These are phyloP conservation scores for Oscheius sp. DNA, from an alignment of 2,888 invertebrate genomes.

Conservation along the genomic window DNA sequence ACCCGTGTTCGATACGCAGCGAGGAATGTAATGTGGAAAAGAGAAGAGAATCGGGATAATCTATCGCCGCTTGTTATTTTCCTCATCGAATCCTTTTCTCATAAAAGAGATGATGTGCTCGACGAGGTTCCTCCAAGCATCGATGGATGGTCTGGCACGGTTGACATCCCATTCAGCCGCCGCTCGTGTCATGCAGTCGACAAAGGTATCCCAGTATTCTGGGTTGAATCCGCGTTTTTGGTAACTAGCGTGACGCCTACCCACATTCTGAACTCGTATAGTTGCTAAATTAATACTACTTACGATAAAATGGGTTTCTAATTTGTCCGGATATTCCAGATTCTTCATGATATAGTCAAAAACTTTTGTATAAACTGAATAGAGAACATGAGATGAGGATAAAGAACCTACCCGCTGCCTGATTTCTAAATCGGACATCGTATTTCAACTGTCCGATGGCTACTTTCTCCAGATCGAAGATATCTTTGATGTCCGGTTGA, in stretches of 20 bases:
- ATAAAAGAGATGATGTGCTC: conserved; percentile 67
- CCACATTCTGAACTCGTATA: conserved; percentile 52
- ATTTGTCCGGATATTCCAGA: conserved; percentile 61
- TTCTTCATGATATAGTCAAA: conserved; percentile 67
- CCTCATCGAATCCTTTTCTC: conserved; percentile 66
- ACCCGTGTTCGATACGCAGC: neutral
- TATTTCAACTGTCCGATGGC: conserved; percentile 64
- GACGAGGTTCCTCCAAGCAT: conserved; percentile 65
- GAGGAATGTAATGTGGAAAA: conserved; percentile 1
- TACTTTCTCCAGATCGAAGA: conserved; percentile 66
- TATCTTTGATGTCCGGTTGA: conserved; percentile 65
- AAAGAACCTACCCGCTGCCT: conserved; percentile 44
- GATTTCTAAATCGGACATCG: conserved; percentile 59
- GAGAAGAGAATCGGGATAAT: neutral
- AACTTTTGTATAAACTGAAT: conserved; percentile 58
- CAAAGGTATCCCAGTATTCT: conserved; percentile 71
- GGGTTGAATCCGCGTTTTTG: conserved; percentile 68
- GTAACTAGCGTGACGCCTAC: conserved; percentile 64
- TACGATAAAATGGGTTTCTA: conserved; percentile 63
- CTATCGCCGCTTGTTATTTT: conserved; percentile 41
- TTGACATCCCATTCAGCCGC: conserved; percentile 66
- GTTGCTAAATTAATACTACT: neutral
- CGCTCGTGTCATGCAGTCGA: conserved; percentile 65
- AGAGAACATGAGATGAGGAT: no score
- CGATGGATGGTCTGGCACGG: conserved; percentile 60